A percentile compares a stretch with the other conserved stretches of the same genome.
Conservation (phyloP, 2,113 vertebrate species). For the Hassar affinis region DNA sequence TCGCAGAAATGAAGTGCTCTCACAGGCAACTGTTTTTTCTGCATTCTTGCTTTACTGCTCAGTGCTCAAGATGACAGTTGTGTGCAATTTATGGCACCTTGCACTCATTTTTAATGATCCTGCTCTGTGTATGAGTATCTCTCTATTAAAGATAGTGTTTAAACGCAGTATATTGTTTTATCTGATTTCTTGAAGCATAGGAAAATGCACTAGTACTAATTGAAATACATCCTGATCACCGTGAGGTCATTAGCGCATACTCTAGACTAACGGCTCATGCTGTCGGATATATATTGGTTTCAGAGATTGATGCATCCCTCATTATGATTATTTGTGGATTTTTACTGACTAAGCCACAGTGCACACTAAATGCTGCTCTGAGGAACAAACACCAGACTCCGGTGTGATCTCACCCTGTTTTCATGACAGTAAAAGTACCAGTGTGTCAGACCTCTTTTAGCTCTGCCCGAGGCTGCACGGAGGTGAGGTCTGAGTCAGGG, state of each 20-base stretch:
- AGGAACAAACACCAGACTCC: neutral
- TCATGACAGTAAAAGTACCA: neutral
- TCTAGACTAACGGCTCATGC: neutral
- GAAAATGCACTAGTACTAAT: neutral
- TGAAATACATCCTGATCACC: neutral
- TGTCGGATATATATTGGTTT: neutral
- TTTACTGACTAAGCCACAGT: neutral
- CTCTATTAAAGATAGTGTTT: neutral
- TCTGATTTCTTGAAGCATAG: neutral
- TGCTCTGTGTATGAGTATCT: neutral
- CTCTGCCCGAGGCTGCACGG: neutral
- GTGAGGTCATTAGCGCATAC: no score
- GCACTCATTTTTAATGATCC: neutral
- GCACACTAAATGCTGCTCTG: neutral
- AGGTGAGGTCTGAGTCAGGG: constrained; percentile 10
- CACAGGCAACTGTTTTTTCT: neutral
- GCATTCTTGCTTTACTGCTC: neutral
- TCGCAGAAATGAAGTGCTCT: neutral
- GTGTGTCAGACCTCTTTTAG: neutral
- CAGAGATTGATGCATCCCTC: neutral
- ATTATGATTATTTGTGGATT: neutral
- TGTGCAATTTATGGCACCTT: neutral
- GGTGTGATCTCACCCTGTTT: constrained; percentile 4
- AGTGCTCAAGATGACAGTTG: neutral
- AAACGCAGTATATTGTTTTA: neutral